Evolutionary conservation across 2,888 invertebrate genomes (phyloP).

Genomic region (Phorcus lineatus): DNA sequence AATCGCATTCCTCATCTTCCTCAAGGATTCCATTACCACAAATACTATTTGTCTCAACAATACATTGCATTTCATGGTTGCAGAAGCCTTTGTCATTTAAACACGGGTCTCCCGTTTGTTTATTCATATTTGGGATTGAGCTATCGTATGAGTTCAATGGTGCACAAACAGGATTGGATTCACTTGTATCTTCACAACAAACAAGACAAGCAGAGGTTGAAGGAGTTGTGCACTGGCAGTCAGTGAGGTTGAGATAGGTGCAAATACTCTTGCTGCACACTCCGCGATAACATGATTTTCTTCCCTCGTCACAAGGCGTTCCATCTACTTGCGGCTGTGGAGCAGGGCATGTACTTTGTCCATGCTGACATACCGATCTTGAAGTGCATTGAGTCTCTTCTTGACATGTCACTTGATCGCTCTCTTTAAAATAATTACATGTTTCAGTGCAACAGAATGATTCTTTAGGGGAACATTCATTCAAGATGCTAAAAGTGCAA

Average conservation of each 20-base stretch:
- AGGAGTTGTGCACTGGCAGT: constrained; percentile 42
- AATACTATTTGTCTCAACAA: no score
- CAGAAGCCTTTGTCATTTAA: constrained; percentile 48
- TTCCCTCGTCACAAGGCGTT: constrained; percentile 43
- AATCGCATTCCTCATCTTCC: constrained; percentile 58
- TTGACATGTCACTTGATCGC: constrained; percentile 37
- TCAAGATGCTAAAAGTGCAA: constrained; percentile 51
- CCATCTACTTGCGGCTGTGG: constrained; percentile 33
- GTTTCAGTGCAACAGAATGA: constrained; percentile 46
- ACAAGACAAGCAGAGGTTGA: constrained; percentile 37
- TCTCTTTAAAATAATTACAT: constrained; percentile 37
- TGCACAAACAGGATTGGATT: constrained; percentile 29
- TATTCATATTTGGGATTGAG: neutral
- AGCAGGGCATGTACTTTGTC: constrained; percentile 43
- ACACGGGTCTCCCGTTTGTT: constrained; percentile 43
- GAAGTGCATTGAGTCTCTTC: constrained; percentile 41
- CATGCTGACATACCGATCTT: constrained; percentile 44
- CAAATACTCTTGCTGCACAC: constrained; percentile 51
- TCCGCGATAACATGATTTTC: constrained; percentile 48
- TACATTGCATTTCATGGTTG: constrained; percentile 43
- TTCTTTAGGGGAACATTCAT: constrained; percentile 45
- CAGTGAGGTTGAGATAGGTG: constrained; percentile 21
- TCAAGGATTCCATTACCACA: constrained; percentile 59
- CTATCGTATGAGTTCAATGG: neutral
- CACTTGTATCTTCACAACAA: constrained; percentile 42